Conservation (phyloP, 2,797 vertebrate species). For the Naso thynnoides region DNA sequence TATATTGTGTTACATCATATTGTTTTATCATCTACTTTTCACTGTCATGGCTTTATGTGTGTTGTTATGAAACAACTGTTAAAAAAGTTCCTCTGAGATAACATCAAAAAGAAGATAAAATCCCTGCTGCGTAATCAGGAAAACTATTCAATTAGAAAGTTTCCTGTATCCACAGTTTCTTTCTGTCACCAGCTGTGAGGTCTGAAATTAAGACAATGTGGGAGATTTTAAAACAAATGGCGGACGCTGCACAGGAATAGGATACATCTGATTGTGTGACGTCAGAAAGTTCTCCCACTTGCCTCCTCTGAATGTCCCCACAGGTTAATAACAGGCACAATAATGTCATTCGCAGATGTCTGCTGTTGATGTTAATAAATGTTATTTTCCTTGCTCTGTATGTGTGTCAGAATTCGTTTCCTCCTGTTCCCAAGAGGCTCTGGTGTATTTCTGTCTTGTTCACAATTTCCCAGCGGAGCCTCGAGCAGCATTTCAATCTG, state of each 20-base stretch:
- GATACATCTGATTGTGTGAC: background rate
- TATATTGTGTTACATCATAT: too few species aligned
- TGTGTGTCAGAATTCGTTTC: conserved; percentile 38
- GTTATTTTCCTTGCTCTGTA: conserved; percentile 43
- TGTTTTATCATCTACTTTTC: too few species aligned
- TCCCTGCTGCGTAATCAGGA: background rate
- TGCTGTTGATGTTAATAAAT: conserved; percentile 26
- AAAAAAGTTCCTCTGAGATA: background rate
- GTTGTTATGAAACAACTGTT: background rate
- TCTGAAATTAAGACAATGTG: background rate
- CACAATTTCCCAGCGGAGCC: conserved; percentile 60
- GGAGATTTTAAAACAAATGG: background rate
- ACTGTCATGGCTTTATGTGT: background rate
- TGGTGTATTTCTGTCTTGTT: conserved; percentile 67
- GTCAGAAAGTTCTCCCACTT: conserved; percentile 13
- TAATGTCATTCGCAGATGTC: conserved; percentile 72
- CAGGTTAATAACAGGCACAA: conserved; percentile 28
- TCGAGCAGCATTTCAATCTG: conserved; percentile 52
- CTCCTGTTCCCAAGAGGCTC: conserved; percentile 58
- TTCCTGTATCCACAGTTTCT: background rate
- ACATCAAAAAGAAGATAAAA: background rate
- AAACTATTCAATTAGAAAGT: background rate
- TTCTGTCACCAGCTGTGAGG: conserved; percentile 12
- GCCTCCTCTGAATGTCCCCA: conserved; percentile 36
- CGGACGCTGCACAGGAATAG: background rate